Base-by-base conservation (phyloP, 2,888 invertebrate species). In the Mesochorus sp. region DNA sequence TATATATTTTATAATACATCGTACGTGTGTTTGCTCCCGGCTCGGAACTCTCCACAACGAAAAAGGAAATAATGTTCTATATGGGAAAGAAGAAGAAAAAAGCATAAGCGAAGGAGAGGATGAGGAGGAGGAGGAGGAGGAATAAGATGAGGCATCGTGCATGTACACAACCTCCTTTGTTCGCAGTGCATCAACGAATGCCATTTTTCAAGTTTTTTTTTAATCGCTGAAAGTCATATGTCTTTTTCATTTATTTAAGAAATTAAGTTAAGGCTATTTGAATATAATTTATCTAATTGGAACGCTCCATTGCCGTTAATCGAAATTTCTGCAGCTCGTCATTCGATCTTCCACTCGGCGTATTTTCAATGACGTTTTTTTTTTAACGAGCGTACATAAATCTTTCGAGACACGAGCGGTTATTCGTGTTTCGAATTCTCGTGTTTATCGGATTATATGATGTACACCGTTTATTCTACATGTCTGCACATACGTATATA, bases 31-130 rank as follows among this genome's bases (percentile, higher is more conserved):
- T 64, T 47, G 66, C 80, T 64, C 79, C 80, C 79, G 71, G 80
- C 80, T 71, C 68, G 79, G 80, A 70, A 86, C 84, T 81, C 85
- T 81, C 74, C 83, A 57, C 26, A 61, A 42, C 21, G 31, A 67
- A 26, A 67, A 67, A 74, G 12, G 10, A 21, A 31, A 28, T 59
- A 64, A 64, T 57, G 24, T 31, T 47, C 31, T 19, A 24, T 57
- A 47, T 34, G 17, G 10, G 14, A 37, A 17, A 1, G 26, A 70
- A 44, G 14, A 53, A 44, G 14, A 4, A 39, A 26, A 39, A 59
- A 19, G 31, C 6, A 19, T 8, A 24, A 12, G 31, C 3, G 28
- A 28, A 62, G 12, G 3, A 31, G 26, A 64, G 55, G 31, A 70
- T 39, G 24, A 61, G 21, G 24, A 42, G 10, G 10, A 12, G 39